Base-by-base conservation (phyloP, 2,888 invertebrate species). In the Ochropleura plecta region DNA sequence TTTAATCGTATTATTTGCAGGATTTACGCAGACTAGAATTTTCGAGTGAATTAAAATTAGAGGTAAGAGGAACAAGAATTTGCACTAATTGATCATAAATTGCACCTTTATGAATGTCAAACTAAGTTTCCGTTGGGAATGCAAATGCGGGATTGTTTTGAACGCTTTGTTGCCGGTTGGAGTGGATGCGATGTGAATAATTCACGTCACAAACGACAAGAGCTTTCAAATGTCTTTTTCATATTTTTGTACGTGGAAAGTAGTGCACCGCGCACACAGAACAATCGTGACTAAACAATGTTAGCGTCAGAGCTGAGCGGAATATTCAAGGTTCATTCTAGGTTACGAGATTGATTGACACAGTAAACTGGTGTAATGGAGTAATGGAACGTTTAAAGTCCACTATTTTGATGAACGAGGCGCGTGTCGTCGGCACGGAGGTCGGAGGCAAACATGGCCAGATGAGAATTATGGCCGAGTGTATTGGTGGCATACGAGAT, bases 1-100 rank as follows among this genome's bases (percentile, higher is more conserved):
- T 86, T 90, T 94, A 93, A 94, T 93, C 90, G 91, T 86, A 91
- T 94, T 94, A 94, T 92, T 92, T 91, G 90, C 85, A 88, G 89
- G 90, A 91, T 93, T 92, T 92, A 90, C 89, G 90, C 90, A 82
- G 86, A 86, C 88, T 88, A 87, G 87, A 89, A 91, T 89, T 89
- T 91, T 91, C 83, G 84, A 85, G 84, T 79, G 83, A 88, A 90
- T 92, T 91, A 90, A 90, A 91, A 91, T 91, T 88, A 84, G 81
- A 85, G 83, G 85, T 87, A 88, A 86, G 83, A 87, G 87, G 84
- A 86, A 86, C 83, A 82, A 84, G 83, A 89, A 88, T 89, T 88
- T 87, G 85, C 87, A 88, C 87, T 90, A 90, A 92, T 90, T 90
- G 88, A 87, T 86, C 88, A 88, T 89, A 92, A 92, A 91, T 90